Percentiles rank a stretch among this genome's conserved stretches.
Evolutionary conservation across 2,113 vertebrate genomes (phyloP).

Genomic region (Eira barbara): DNA sequence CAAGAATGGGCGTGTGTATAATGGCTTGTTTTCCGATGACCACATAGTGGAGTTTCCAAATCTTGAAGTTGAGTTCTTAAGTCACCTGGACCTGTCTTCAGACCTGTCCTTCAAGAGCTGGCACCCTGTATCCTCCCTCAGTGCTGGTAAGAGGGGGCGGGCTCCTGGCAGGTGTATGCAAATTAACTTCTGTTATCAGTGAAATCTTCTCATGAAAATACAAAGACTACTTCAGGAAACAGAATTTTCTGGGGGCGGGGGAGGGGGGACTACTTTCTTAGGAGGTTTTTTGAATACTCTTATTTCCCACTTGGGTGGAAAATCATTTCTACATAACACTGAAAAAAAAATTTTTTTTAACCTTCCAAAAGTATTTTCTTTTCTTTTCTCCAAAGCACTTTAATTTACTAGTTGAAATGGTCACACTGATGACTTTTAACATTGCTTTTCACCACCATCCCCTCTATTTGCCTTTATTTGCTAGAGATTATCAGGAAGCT

Average conservation of each 20-base stretch:
- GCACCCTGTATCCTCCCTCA: not conserved
- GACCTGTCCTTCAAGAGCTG: not conserved
- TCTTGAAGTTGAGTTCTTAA: not conserved
- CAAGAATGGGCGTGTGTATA: conserved; percentile 84
- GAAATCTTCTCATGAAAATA: not conserved
- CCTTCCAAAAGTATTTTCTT: not conserved
- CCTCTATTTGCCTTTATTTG: not conserved
- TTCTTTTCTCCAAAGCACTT: not conserved
- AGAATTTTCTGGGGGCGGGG: not conserved
- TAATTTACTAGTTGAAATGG: not conserved
- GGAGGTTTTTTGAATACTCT: not conserved
- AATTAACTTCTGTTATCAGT: accelerated
- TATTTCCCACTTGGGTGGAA: not conserved
- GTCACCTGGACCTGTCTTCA: conserved; percentile 21
- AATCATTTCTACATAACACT: not conserved
- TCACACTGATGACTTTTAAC: not conserved
- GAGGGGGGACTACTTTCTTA: not conserved
- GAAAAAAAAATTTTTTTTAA: not conserved
- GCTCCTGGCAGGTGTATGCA: not conserved
- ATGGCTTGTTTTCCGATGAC: conserved; percentile 85
- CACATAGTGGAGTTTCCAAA: conserved; percentile 64
- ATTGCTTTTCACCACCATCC: not conserved
- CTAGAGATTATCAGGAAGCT: conserved; percentile 54
- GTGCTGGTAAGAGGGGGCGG: conserved; percentile 68
- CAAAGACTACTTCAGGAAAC: not conserved